Conservation (phyloP, 2,888 invertebrate genomes). For the Junonia oenone region DNA sequence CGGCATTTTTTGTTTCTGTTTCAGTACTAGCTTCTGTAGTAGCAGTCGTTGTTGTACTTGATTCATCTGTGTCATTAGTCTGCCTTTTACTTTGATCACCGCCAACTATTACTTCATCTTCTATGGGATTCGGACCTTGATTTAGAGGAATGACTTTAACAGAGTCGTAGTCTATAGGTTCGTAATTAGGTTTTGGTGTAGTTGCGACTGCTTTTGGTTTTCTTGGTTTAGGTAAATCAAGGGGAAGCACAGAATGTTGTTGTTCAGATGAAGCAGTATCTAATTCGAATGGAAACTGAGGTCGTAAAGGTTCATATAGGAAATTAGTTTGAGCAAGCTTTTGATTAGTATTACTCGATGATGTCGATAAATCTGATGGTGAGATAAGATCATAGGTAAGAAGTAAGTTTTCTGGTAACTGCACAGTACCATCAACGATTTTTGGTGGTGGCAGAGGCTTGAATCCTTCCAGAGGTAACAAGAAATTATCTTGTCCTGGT, state of each 20-base stretch:
- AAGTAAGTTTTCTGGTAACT: slow-evolving; percentile 66
- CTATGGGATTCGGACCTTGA: slow-evolving; percentile 56
- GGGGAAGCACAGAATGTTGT: slow-evolving; percentile 51
- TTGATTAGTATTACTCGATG: slow-evolving; percentile 36
- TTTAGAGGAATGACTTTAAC: slow-evolving; percentile 66
- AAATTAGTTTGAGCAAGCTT: slow-evolving; percentile 48
- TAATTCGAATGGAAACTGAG: slow-evolving; percentile 59
- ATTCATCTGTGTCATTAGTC: slow-evolving; percentile 37
- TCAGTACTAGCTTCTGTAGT: slow-evolving; percentile 30
- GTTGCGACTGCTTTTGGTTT: slow-evolving; percentile 46
- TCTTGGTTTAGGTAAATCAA: slow-evolving; percentile 54
- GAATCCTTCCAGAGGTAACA: slow-evolving; percentile 66
- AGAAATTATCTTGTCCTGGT: slow-evolving; percentile 59
- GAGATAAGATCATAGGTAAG: slow-evolving; percentile 64
- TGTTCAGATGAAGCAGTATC: slow-evolving; percentile 64
- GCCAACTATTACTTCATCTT: slow-evolving; percentile 39
- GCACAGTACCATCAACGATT: slow-evolving; percentile 58
- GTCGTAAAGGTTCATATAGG: slow-evolving; percentile 59
- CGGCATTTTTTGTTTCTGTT: slow-evolving; percentile 42
- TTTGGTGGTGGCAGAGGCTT: slow-evolving; percentile 65
- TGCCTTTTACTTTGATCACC: slow-evolving; percentile 62
- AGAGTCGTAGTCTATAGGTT: slow-evolving; percentile 65
- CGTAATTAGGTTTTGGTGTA: slow-evolving; percentile 43
- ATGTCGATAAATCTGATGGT: slow-evolving; percentile 41
- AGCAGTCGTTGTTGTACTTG: slow-evolving; percentile 31